Conservation (phyloP, 1,140 invertebrate genomes). For the Pachyrhynchus sulphureomaculatus region DNA sequence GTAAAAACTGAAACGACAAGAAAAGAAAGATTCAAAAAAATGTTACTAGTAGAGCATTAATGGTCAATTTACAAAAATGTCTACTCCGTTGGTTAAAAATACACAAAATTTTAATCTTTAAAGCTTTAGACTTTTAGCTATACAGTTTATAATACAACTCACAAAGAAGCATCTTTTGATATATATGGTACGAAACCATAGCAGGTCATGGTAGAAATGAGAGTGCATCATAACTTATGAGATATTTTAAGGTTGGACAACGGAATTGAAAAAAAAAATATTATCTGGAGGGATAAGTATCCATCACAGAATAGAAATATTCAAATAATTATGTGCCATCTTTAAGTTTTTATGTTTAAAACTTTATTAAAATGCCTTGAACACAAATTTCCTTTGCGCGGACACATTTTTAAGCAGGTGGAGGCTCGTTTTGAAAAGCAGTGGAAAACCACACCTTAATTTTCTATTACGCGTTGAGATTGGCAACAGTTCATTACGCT, state of each 20-base stretch:
- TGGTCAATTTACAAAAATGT: slow-evolving; percentile 19
- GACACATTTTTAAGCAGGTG: slow-evolving; percentile 22
- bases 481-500: slow-evolving; percentile 21
- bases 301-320: neutral
- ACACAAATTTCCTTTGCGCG: slow-evolving; percentile 28
- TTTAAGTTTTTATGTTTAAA: no score
- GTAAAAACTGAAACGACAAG: neutral
- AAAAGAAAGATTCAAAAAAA: neutral
- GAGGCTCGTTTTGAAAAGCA: slow-evolving; percentile 24
- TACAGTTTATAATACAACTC: slow-evolving; percentile 15
- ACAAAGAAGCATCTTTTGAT: slow-evolving; percentile 5
- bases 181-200: slow-evolving; percentile 18
- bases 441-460: slow-evolving; percentile 1
- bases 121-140: slow-evolving; percentile 20
- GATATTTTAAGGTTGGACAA: neutral
- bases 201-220: slow-evolving; percentile 19
- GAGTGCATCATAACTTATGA: slow-evolving; percentile 12
- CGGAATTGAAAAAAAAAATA: slow-evolving; percentile 3
- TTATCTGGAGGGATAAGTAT: slow-evolving; percentile 13
- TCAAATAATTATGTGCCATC: no score
- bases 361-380: slow-evolving; percentile 11
- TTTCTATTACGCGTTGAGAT: slow-evolving; percentile 19
- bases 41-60: neutral
- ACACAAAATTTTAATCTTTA: slow-evolving; percentile 17
- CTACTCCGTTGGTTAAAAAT: slow-evolving; percentile 19